These are phyloP conservation scores for Cryptotis parvus DNA, from an alignment of 2,113 vertebrate genomes.

Conservation along the genomic window DNA sequence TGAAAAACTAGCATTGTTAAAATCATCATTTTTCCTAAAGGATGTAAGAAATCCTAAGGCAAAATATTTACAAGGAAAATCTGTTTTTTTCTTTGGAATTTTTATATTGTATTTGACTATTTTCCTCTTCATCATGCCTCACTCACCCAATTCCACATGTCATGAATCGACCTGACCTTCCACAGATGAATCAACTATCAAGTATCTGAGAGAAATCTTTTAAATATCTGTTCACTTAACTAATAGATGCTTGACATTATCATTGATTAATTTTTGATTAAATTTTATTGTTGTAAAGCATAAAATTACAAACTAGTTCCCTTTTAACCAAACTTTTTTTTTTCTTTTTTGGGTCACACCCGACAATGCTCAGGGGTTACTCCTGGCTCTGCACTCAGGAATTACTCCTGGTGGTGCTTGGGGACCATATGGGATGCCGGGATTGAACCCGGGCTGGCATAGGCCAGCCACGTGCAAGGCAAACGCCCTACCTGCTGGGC, in stretches of 20 bases:
- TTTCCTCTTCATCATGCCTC: slow-evolving; percentile 62
- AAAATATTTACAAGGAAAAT: slow-evolving; percentile 61
- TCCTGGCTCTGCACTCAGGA: no score
- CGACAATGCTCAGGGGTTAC: no score
- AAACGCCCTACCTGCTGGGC: no score
- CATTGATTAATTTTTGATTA: slow-evolving; percentile 16
- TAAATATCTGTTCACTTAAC: neutral
- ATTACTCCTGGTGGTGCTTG: no score
- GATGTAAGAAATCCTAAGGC: slow-evolving; percentile 49
- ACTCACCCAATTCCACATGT: slow-evolving; percentile 35
- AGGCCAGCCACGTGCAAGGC: no score
- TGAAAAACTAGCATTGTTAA: slow-evolving; percentile 67
- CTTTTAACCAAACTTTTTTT: neutral
- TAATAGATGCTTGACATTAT: neutral
- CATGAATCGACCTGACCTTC: neutral
- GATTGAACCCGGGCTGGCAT: no score
- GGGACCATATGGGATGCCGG: no score
- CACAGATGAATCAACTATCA: neutral
- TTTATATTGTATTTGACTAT: slow-evolving; percentile 77
- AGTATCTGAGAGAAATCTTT: neutral
- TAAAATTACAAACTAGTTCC: neutral
- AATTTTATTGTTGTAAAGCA: neutral
- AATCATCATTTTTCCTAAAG: slow-evolving; percentile 58
- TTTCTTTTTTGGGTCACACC: no score
- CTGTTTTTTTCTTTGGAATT: slow-evolving; percentile 75